Evolutionary conservation across 2,113 vertebrate genomes (phyloP).

Genomic region (Hypomesus transpacificus): DNA sequence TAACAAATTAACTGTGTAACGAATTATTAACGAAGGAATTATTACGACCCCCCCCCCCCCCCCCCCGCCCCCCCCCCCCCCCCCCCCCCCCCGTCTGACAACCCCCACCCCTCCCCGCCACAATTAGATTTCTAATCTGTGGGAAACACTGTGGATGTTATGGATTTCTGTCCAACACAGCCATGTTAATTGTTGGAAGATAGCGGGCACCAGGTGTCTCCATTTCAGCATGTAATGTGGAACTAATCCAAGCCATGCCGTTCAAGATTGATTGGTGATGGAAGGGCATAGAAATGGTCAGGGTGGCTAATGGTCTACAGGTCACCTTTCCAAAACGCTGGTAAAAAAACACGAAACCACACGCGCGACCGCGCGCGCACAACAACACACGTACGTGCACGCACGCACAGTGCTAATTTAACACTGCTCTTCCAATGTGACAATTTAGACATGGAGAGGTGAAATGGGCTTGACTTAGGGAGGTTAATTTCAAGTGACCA

Average conservation of each 20-base stretch:
- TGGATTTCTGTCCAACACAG: conserved; percentile 32
- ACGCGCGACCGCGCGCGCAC: background rate
- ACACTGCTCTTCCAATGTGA: background rate
- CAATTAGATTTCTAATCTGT: too few species aligned
- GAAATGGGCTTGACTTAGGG: too few species aligned
- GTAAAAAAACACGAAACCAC: background rate
- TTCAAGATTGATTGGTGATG: conserved; percentile 30
- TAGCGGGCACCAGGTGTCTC: conserved; percentile 46
- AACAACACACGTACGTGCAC: background rate
- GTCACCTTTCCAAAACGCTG: conserved; percentile 2
- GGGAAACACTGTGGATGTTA: too few species aligned
- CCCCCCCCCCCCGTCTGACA: too few species aligned
- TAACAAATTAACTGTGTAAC: too few species aligned
- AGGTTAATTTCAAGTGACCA: too few species aligned
- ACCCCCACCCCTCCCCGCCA: too few species aligned
- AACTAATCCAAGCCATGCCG: conserved; percentile 42
- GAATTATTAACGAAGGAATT: too few species aligned
- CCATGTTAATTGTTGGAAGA: conserved; percentile 50
- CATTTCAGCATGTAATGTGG: conserved; percentile 28
- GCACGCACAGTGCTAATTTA: background rate
- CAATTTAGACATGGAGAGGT: too few species aligned
- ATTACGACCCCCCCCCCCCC: too few species aligned
- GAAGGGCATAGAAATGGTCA: background rate
- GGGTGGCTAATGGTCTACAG: background rate
- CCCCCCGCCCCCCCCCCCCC: too few species aligned